Conservation (phyloP, 2,797 vertebrate species). For the Gila robusta region DNA sequence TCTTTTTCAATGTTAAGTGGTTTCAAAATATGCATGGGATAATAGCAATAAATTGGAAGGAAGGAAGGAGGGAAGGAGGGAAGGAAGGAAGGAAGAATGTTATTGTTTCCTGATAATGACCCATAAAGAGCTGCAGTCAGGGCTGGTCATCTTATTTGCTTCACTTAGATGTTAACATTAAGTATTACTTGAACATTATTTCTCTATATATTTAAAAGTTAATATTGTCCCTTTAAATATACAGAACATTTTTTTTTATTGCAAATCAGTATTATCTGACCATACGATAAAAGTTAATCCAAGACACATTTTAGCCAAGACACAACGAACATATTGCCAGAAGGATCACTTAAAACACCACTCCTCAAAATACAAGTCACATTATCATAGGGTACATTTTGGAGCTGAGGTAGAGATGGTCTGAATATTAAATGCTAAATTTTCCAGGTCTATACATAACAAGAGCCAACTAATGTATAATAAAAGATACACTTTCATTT, state of each 20-base stretch:
- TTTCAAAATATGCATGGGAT: no score
- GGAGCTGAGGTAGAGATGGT: neutral
- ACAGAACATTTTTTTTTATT: neutral
- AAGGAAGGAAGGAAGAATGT: no score
- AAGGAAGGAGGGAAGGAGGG: no score
- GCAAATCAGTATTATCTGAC: neutral
- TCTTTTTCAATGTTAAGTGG: neutral
- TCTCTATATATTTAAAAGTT: neutral
- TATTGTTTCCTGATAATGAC: no score
- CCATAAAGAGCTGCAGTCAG: neutral
- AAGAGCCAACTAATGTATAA: slow-evolving; percentile 63
- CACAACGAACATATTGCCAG: neutral
- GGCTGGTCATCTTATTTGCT: neutral
- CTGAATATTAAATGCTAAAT: slow-evolving; percentile 37
- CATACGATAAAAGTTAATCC: neutral
- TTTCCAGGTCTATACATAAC: slow-evolving; percentile 64
- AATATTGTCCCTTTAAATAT: neutral
- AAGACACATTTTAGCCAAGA: neutral
- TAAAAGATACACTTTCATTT: slow-evolving; percentile 3
- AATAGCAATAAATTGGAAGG: no score
- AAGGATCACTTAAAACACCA: neutral
- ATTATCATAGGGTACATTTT: neutral
- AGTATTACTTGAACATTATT: neutral
- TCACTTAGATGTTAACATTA: neutral
- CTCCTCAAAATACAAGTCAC: neutral